Base-by-base conservation (phyloP, 2,797 vertebrate species). In the Cheirogaleus major region DNA sequence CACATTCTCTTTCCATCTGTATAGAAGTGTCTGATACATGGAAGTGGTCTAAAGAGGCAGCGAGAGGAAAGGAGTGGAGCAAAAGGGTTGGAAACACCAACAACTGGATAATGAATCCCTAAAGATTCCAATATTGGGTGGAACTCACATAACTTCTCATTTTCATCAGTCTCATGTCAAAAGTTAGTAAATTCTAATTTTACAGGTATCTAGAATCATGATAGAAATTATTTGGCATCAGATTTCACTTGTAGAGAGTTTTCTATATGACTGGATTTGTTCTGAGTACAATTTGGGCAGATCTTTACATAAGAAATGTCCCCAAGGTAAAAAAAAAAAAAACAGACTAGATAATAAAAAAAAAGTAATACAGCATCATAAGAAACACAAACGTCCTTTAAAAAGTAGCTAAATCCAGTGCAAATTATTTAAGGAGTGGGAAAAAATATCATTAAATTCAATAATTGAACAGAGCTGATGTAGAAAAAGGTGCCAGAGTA, bases 261-360 rank as follows among this genome's bases (percentile, higher is more conserved):
- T 95, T 89, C 55, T 89, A 3, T 70, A 38, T 81, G 41, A 55
- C 48, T 80, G 0, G 27, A 69, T 91, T 95, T 79, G 11, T 96
- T 4, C 45, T 12, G 2, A 91, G 84, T 78, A 38, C 11, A 67
- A 35, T 94, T 82, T 95, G 75, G 63, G 32, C 93, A 67, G 13
- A 5, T 94, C 75, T 95, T 96, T 94, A 45, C 38, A 88, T 96
- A 90, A 82, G 35, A 76, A 50, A 65, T 45, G 32, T 57, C 57
- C 92, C 7, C 45, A 80, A 85, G 25, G 13, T 86, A 61, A 88
- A n/a, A 83, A 84, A 94, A 97, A 78, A 38, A 38, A 38, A 94
- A 97, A 97, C 81, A n/a, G 7, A 55, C 55, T 20, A 75, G 41
- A 63, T 93, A 35, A 86, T 59, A 59, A 89, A 17, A 15, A 83